Base-by-base conservation (phyloP, 2,797 vertebrate genomes). In the Acipenser ruthenus region DNA sequence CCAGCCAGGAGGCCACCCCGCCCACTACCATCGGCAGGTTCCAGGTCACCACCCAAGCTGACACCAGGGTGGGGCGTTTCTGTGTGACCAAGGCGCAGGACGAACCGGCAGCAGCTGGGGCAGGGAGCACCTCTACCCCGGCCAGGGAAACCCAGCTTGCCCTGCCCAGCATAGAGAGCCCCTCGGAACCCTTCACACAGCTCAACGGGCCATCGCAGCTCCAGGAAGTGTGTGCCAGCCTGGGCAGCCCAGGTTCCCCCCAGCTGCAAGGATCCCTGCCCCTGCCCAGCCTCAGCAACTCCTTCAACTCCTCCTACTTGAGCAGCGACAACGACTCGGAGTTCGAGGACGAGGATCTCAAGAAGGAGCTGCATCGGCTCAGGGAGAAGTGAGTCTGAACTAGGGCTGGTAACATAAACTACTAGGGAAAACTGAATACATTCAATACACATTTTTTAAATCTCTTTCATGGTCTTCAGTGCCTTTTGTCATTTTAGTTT, bases 271-370 rank as follows among this genome's bases (percentile, higher is more conserved):
- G 88, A 10, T 93, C 93, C 0, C 85, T 91, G 74, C 86, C 86
- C 2, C 70, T 83, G 13, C 74, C 77, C 65, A 89, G 83, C 78
- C 85, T 88, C 63, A 87, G 86, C 73, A 85, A 91, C 66, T 90
- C 88, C 0, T 84, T 85, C 70, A 88, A 87, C 76, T 92, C 93
- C 49, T 52, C 71, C 70, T 98, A 94, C 73, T 94, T 97, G 82
- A 96, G 95, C 83, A 93, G 94, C 0, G 90, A 91, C 75, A 91
- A 91, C 0, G 94, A 96, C 73, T 97, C 94, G 0, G 96, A 92
- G 69, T 90, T 90, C 64, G 96, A 98, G 75, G 91, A 98, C 6
- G 95, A 96, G 77, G 90, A 92, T 70, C 84, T 98, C 76, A 92
- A 92, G 70, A 86, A 82, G 75, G 94, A 98, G 74, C 88, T 99